Conservation (phyloP, 2,888 invertebrate genomes). For the Cyclophora punctaria region DNA sequence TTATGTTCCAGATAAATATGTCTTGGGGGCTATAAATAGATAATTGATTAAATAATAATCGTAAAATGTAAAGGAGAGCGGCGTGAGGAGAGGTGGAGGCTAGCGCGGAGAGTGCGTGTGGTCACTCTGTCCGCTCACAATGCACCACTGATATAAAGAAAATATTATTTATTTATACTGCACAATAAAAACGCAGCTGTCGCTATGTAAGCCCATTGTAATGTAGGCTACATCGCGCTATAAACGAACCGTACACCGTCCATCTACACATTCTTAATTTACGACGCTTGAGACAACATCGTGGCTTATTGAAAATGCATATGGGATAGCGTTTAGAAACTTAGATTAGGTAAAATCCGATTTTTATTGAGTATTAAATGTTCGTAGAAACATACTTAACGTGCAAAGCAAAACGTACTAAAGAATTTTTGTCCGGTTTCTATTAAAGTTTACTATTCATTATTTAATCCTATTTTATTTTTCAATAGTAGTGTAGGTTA, state of each 20-base stretch:
- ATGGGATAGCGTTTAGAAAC: too few species aligned
- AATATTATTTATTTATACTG: constrained; percentile 72
- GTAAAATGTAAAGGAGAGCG: constrained; percentile 38
- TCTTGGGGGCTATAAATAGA: too few species aligned
- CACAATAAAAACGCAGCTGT: constrained; percentile 56
- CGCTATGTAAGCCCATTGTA: constrained; percentile 55
- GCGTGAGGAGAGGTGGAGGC: constrained; percentile 22
- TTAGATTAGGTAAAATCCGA: too few species aligned
- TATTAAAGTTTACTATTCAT: too few species aligned
- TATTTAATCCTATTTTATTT: too few species aligned
- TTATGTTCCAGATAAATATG: too few species aligned
- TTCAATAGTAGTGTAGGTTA: too few species aligned
- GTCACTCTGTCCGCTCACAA: constrained; percentile 66
- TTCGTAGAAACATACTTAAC: too few species aligned
- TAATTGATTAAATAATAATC: constrained; percentile 15
- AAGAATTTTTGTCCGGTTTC: too few species aligned
- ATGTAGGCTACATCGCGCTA: constrained; percentile 37
- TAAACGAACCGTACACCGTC: constrained; percentile 33
- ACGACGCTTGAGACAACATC: constrained; percentile 22
- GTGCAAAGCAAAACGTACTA: too few species aligned
- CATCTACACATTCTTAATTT: constrained; percentile 42
- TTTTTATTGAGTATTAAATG: too few species aligned
- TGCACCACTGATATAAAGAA: constrained; percentile 71
- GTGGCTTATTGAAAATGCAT: too few species aligned
- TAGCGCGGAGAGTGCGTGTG: constrained; percentile 61